Percentiles rank a stretch among this genome's conserved stretches.
Evolutionary conservation across 2,113 vertebrate species (phyloP).

Genomic region (Struthidea cinerea): DNA sequence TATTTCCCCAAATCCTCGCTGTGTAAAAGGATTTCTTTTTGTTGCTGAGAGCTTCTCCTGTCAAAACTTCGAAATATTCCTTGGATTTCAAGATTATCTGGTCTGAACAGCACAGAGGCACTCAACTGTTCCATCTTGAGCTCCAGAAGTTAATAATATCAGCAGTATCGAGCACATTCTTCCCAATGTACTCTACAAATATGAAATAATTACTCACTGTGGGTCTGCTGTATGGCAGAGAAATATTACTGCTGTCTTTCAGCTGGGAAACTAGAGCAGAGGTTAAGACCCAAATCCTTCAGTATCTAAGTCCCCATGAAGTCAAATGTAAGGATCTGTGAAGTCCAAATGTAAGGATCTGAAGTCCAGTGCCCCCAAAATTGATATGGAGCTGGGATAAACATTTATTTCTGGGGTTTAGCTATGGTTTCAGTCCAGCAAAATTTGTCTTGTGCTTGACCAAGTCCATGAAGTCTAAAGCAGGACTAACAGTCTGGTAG

Average conservation of each 20-base stretch:
- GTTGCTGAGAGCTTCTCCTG: background rate
- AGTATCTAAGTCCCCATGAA: background rate
- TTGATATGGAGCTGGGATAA: background rate
- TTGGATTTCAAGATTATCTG: background rate
- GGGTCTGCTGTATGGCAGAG: slow-evolving; percentile 24
- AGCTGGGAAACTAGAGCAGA: slow-evolving; percentile 23
- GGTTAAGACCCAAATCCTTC: background rate
- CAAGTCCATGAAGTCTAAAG: background rate
- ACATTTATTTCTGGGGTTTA: background rate
- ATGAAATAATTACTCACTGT: slow-evolving; percentile 35
- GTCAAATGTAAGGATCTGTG: background rate
- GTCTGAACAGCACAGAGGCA: background rate
- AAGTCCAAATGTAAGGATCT: background rate
- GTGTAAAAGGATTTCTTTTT: background rate
- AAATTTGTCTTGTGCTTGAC: background rate
- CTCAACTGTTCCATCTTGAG: background rate
- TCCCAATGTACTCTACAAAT: slow-evolving; percentile 31
- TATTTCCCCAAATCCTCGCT: background rate
- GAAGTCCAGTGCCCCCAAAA: background rate
- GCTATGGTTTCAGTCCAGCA: background rate
- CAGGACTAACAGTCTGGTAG: background rate
- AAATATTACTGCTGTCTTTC: slow-evolving; percentile 31
- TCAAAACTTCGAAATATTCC: background rate
- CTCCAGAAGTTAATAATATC: slow-evolving; percentile 29
- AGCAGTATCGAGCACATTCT: slow-evolving; percentile 12